Conservation (phyloP, 2,113 vertebrate species). For the Perognathus longimembris region DNA sequence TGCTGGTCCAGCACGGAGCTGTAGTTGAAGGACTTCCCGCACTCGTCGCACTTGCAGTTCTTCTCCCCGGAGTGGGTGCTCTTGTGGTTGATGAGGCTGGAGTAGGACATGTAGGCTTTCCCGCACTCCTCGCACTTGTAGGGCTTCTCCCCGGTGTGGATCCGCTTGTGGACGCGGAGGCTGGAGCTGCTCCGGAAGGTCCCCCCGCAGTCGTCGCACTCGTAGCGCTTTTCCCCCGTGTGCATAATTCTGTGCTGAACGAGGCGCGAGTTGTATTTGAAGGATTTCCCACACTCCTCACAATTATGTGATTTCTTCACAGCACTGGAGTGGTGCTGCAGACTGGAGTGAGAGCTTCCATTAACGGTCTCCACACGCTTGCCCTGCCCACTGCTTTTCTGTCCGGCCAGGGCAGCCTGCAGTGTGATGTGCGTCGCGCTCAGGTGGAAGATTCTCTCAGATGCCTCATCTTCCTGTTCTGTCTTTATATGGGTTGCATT, state of each 20-base stretch:
- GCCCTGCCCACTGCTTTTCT: conserved; percentile 60
- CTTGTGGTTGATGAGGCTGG: conserved; percentile 82
- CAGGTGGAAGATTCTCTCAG: conserved; percentile 59
- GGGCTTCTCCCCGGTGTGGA: conserved; percentile 81
- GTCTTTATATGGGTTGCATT: conserved; percentile 62
- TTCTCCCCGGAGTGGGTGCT: conserved; percentile 84
- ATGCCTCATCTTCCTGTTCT: conserved; percentile 62
- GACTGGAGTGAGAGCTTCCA: conserved; percentile 52
- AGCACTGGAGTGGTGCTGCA: conserved; percentile 71
- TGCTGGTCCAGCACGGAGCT: conserved; percentile 83
- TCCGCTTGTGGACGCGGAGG: conserved; percentile 79
- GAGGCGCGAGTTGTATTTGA: conserved; percentile 81
- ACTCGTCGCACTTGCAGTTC: conserved; percentile 83
- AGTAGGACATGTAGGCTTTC: conserved; percentile 84
- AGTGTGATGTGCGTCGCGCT: conserved; percentile 34
- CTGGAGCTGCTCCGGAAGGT: conserved; percentile 78
- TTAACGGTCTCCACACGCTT: conserved; percentile 70
- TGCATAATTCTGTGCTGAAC: conserved; percentile 83
- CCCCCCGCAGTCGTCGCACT: conserved; percentile 82
- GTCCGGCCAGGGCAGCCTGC: conserved; percentile 30
- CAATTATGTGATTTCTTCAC: conserved; percentile 78
- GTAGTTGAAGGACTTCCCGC: conserved; percentile 83
- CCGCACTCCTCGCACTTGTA: conserved; percentile 83
- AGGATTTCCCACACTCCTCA: conserved; percentile 82
- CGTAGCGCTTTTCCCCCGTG: conserved; percentile 81